Evolutionary conservation across 2,113 vertebrate genomes (phyloP).

Genomic region (Mormyrus lacerda): DNA sequence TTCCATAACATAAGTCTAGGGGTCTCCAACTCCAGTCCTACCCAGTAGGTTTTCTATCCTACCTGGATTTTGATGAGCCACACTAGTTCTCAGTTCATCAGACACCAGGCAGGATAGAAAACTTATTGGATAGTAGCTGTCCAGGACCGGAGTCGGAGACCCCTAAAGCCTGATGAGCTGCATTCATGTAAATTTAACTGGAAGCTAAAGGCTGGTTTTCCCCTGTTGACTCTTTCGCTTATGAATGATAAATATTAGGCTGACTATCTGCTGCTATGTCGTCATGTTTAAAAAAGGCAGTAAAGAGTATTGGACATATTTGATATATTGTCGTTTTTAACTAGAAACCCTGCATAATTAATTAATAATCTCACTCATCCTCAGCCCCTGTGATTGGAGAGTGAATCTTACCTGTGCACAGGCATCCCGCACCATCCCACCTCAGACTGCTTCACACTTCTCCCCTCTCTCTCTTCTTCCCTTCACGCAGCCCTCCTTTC

Average conservation of each 20-base stretch:
- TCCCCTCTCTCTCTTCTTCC: background rate
- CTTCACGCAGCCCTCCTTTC: conserved; percentile 10
- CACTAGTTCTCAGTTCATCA: too few species aligned
- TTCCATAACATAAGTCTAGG: background rate
- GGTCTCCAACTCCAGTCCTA: too few species aligned
- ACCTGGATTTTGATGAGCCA: too few species aligned
- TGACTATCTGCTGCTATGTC: background rate
- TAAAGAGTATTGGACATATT: background rate
- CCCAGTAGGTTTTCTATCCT: too few species aligned
- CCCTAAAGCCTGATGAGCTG: background rate
- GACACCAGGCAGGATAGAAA: too few species aligned
- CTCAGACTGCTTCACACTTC: background rate
- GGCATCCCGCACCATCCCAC: conserved; percentile 8
- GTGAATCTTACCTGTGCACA: conserved; percentile 49
- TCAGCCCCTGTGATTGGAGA: background rate
- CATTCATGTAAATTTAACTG: background rate
- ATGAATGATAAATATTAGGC: background rate
- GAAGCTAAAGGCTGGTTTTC: background rate
- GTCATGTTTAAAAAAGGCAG: background rate
- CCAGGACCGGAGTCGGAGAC: too few species aligned
- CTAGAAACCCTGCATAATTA: background rate
- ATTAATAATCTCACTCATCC: background rate
- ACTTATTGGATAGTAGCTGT: too few species aligned
- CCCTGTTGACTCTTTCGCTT: background rate
- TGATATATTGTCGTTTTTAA: background rate